phyloP scores from a whole-genome alignment of 2,888 invertebrate species.

The Melinaea marsaeus region DNA sequence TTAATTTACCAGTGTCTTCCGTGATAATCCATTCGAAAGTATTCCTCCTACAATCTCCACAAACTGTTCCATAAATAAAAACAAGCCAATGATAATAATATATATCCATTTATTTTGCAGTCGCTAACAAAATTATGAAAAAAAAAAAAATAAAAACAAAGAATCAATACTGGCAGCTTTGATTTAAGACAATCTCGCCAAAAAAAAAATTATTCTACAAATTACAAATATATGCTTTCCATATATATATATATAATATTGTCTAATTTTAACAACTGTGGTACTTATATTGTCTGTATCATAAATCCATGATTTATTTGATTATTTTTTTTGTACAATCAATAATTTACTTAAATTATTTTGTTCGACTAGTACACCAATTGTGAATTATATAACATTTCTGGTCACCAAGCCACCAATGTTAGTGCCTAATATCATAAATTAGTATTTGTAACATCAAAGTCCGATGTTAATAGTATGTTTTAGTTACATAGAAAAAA shows the following conservation, averaged over 20 bases:
- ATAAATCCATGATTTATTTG: conserved; percentile 27
- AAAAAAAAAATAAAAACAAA: conserved; percentile 40
- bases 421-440: conserved; percentile 34
- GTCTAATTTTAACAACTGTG: conserved; percentile 24
- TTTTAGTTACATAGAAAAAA: neutral
- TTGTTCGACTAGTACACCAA: conserved; percentile 33
- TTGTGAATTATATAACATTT: conserved; percentile 28
- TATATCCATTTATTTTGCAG: conserved; percentile 70
- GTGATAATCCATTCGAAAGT: conserved; percentile 32
- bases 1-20: conserved; percentile 37
- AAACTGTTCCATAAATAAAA: conserved; percentile 56
- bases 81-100: conserved; percentile 67
- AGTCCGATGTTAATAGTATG: neutral
- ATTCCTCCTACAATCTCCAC: conserved; percentile 34
- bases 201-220: conserved; percentile 9
- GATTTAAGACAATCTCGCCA: conserved; percentile 20
- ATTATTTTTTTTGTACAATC: conserved; percentile 27
- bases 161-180: conserved; percentile 16
- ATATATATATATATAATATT: conserved; percentile 26
- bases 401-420: conserved; percentile 38
- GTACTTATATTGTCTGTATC: conserved; percentile 31
- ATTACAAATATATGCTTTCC: conserved; percentile 24
- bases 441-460: neutral
- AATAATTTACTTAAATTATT: conserved; percentile 11
- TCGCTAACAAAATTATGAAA: conserved; percentile 22